Conservation (phyloP, 2,888 invertebrate species). For the Diarsia rubi region DNA sequence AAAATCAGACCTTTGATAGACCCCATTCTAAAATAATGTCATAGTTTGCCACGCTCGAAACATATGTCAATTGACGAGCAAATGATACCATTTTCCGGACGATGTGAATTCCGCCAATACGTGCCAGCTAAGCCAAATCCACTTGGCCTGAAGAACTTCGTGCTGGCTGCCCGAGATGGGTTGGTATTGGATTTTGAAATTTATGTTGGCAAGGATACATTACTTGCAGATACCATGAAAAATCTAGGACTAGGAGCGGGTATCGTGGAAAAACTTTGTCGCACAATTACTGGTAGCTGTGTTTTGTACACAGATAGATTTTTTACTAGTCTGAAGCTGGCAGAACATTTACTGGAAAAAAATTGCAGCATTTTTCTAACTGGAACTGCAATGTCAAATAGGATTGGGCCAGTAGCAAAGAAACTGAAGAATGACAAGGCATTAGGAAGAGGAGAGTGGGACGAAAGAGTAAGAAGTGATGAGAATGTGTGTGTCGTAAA, state of each 20-base stretch:
- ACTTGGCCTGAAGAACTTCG: too few relatives aligned
- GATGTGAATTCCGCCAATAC: too few relatives aligned
- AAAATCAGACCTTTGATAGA: too few relatives aligned
- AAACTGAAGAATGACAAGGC: slow-evolving; percentile 59
- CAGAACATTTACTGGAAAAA: slow-evolving; percentile 22
- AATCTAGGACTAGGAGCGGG: slow-evolving; percentile 57
- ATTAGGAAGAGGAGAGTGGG: slow-evolving; percentile 60
- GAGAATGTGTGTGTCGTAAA: slow-evolving; percentile 66
- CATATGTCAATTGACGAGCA: too few relatives aligned
- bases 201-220: too few relatives aligned
- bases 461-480: slow-evolving; percentile 60
- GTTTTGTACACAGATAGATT: slow-evolving; percentile 49
- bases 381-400: slow-evolving; percentile 55
- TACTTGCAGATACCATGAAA: too few relatives aligned
- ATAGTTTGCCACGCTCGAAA: too few relatives aligned
- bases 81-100: too few relatives aligned
- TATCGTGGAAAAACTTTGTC: slow-evolving; percentile 51
- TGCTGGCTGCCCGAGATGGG: too few relatives aligned
- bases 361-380: slow-evolving; percentile 49
- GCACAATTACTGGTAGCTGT: slow-evolving; percentile 48
- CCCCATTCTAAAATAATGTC: too few relatives aligned
- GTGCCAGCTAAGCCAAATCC: too few relatives aligned
- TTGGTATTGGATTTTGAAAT: too few relatives aligned
- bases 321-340: slow-evolving; percentile 44
- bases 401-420: slow-evolving; percentile 57